Conservation (phyloP, 2,888 invertebrate genomes). For the Ptilodon capucinus region DNA sequence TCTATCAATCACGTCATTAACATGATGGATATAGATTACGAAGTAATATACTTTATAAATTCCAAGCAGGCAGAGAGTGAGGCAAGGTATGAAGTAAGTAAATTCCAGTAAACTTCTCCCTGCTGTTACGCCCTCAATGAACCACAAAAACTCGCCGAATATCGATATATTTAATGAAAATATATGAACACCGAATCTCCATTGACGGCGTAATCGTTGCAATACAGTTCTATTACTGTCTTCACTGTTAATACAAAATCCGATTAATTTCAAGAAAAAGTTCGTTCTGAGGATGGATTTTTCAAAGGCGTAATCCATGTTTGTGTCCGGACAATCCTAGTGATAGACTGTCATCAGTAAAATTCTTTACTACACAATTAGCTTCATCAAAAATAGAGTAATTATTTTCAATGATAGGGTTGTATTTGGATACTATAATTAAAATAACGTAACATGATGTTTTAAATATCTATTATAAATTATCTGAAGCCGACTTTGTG, state of each 20-base stretch:
- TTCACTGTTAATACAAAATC: conserved; percentile 30
- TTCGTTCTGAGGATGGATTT: conserved; percentile 31
- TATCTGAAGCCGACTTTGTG: neutral
- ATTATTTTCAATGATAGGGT: neutral
- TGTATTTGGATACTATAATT: neutral
- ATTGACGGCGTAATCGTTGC: conserved; percentile 28
- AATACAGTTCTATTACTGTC: conserved; percentile 26
- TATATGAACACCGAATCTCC: conserved; percentile 30
- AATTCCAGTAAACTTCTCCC: conserved; percentile 35
- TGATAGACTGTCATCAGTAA: neutral
- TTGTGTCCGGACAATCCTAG: neutral
- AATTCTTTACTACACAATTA: neutral
- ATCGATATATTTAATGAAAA: conserved; percentile 24
- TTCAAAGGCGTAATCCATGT: conserved; percentile 33
- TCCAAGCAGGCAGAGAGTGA: conserved; percentile 40
- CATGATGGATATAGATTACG: conserved; percentile 31
- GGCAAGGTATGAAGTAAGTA: conserved; percentile 43
- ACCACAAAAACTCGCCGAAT: conserved; percentile 32
- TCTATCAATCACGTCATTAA: conserved; percentile 33
- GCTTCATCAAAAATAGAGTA: neutral
- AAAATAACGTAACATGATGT: neutral
- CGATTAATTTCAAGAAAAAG: conserved; percentile 26
- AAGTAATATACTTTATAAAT: conserved; percentile 39
- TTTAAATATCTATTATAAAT: neutral
- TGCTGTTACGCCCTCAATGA: conserved; percentile 18